Conservation (phyloP, 2,888 invertebrate genomes). For the Heteromurus nitidus region DNA sequence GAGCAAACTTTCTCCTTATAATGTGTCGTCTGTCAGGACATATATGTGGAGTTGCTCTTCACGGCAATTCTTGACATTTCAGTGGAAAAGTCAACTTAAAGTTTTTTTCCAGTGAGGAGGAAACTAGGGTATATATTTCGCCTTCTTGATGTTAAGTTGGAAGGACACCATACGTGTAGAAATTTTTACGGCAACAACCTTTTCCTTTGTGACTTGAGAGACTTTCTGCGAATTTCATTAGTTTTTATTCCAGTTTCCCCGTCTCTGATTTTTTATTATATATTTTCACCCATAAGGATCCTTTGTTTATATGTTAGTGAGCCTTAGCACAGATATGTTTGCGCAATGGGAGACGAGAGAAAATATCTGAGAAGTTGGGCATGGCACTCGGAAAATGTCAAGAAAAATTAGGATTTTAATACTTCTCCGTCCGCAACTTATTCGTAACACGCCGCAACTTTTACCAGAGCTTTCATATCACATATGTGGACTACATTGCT, state of each 20-base stretch:
- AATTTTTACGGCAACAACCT: constrained; percentile 17
- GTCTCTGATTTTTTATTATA: not conserved
- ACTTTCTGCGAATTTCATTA: constrained; percentile 7
- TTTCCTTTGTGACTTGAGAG: not conserved
- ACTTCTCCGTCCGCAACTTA: constrained; percentile 29
- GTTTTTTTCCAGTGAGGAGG: not conserved
- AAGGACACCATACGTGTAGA: not conserved
- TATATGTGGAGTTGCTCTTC: constrained; percentile 35
- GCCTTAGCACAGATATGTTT: no score
- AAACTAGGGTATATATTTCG: not conserved
- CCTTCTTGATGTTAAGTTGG: not conserved
- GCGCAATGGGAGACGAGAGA: not conserved
- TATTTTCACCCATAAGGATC: not conserved
- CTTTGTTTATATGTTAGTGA: no score
- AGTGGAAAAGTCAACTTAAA: constrained; percentile 40
- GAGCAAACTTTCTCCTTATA: not conserved
- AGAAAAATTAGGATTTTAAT: constrained; percentile 55
- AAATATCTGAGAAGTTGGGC: constrained; percentile 1
- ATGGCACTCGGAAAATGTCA: constrained; percentile 39
- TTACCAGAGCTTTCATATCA: not conserved
- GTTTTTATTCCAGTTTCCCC: constrained; percentile 2
- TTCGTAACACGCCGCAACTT: no score
- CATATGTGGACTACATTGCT: not conserved
- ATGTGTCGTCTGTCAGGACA: constrained; percentile 32
- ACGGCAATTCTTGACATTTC: constrained; percentile 44